A percentile compares a stretch with the other conserved stretches of the same genome.
Evolutionary conservation across 1,140 invertebrate genomes (phyloP).

Genomic region (Drosophila rhopaloa): DNA sequence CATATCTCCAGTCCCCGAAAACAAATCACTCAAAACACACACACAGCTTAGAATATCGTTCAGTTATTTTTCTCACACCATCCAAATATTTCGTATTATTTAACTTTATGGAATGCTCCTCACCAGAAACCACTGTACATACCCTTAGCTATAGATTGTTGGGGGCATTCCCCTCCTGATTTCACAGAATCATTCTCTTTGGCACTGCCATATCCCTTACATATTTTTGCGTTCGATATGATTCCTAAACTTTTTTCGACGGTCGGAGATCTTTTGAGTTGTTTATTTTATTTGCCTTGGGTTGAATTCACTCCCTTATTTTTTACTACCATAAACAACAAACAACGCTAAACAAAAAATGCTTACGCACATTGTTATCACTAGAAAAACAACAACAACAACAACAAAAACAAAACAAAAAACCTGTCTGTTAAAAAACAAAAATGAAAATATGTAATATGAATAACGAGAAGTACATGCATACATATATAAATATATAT

Average conservation of each 20-base stretch:
- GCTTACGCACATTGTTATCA: constrained; percentile 60
- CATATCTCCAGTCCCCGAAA: neutral
- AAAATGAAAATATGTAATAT: constrained; percentile 51
- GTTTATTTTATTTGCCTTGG: constrained; percentile 24
- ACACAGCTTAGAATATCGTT: constrained; percentile 19
- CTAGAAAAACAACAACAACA: constrained; percentile 38
- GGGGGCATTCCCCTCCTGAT: constrained; percentile 13
- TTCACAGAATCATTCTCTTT: constrained; percentile 19
- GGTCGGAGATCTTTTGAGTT: constrained; percentile 22
- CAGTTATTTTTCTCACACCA: constrained; percentile 15
- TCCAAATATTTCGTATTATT: constrained; percentile 12
- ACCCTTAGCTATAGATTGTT: constrained; percentile 34
- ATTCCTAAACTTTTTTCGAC: constrained; percentile 1
- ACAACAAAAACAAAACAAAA: constrained; percentile 23
- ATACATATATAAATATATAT: constrained; percentile 51
- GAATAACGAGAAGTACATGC: constrained; percentile 37
- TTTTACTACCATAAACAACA: constrained; percentile 30
- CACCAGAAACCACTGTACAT: constrained; percentile 34
- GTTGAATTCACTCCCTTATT: constrained; percentile 23
- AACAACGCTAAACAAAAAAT: constrained; percentile 36
- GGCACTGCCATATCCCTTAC: constrained; percentile 30
- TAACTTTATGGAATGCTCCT: constrained; percentile 23
- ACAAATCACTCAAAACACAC: constrained; percentile 8
- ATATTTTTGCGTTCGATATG: constrained; percentile 1
- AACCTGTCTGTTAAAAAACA: constrained; percentile 53